Evolutionary conservation across 2,113 vertebrate genomes (phyloP).

Genomic region (Lamprologus callipterus): DNA sequence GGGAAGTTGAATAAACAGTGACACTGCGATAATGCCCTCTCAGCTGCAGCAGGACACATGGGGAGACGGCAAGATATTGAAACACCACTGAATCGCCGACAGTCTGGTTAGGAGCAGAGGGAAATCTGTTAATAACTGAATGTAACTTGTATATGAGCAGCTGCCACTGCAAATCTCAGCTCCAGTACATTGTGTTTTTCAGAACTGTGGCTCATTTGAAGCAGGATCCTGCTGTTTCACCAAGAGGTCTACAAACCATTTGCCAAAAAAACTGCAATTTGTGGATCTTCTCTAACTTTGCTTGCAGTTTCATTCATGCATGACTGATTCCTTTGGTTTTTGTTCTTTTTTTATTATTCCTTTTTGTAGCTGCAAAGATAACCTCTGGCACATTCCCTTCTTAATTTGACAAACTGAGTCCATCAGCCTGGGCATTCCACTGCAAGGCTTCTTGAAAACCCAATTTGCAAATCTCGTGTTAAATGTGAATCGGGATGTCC

Average conservation of each 20-base stretch:
- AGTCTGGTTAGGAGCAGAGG: neutral
- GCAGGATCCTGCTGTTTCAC: neutral
- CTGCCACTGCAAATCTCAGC: slow-evolving; percentile 7
- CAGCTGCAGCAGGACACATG: neutral
- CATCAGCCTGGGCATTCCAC: neutral
- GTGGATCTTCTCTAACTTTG: neutral
- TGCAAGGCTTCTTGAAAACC: neutral
- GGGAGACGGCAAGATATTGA: neutral
- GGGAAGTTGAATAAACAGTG: neutral
- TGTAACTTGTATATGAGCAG: slow-evolving; percentile 6
- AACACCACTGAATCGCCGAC: neutral
- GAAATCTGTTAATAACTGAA: slow-evolving; percentile 11
- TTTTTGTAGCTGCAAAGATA: neutral
- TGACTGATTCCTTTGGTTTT: neutral
- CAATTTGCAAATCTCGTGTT: slow-evolving; percentile 1
- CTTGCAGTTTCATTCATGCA: neutral
- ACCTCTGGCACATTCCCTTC: neutral
- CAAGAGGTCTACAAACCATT: neutral
- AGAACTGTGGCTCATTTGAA: neutral
- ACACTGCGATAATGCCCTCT: neutral
- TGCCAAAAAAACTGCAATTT: neutral
- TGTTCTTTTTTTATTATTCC: neutral
- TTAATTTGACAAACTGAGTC: neutral
- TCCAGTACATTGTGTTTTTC: neutral
- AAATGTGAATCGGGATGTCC: neutral